A percentile compares a stretch with the other conserved stretches of the same genome.
Conservation (phyloP, 2,888 invertebrate species). For the Formica aserva region DNA sequence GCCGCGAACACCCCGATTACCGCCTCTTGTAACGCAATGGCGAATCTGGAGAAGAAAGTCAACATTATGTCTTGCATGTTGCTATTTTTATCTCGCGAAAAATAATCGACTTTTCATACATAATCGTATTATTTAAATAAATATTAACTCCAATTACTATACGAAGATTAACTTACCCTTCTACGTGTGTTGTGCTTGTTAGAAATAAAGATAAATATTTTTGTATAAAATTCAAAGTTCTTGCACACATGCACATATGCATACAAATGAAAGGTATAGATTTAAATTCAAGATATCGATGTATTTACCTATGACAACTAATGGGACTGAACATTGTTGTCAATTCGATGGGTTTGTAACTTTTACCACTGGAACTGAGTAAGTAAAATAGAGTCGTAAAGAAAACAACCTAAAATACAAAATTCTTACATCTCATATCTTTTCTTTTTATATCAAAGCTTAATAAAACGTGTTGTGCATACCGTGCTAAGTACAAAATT, state of each 20-base stretch:
- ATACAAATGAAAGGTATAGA: neutral
- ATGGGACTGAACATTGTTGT: constrained; percentile 93
- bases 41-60: constrained; percentile 87
- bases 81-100: neutral
- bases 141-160: neutral
- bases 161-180: constrained; percentile 74
- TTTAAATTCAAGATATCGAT: constrained; percentile 34
- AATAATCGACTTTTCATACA: neutral
- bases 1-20: constrained; percentile 98
- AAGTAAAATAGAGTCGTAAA: constrained; percentile 98
- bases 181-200: constrained; percentile 73
- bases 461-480: constrained; percentile 78
- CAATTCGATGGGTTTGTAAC: constrained; percentile 97
- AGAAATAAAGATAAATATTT: constrained; percentile 60
- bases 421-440: constrained; percentile 10
- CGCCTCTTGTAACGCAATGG: constrained; percentile 94
- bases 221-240: constrained; percentile 31
- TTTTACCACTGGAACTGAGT: constrained; percentile 93
- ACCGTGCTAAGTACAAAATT: constrained; percentile 95
- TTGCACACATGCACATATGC: neutral
- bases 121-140: neutral
- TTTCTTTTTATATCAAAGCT: constrained; percentile 12
- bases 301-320: constrained; percentile 88
- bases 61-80: neutral
- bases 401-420: constrained; percentile 94